Evolutionary conservation across 92 coral and sea anemone genomes (phyloP).

Genomic region (Phenganax subtilis): DNA sequence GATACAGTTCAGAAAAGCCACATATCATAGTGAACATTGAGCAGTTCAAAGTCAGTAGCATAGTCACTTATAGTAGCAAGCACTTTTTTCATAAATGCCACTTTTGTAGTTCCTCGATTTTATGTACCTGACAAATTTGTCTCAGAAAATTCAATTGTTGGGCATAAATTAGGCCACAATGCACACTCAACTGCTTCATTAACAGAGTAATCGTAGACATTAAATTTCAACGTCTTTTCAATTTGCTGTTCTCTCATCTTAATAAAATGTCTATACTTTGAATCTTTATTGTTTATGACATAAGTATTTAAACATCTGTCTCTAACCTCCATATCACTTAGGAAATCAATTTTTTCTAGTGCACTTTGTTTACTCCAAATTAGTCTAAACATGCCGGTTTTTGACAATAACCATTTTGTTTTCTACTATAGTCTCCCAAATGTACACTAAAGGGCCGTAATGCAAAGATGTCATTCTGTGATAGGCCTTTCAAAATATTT

Average conservation of each 20-base stretch:
- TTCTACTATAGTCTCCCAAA: constrained; percentile 12
- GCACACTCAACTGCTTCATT: no score
- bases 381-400: neutral
- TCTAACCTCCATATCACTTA: neutral
- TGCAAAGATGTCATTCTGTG: neutral
- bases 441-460: constrained; percentile 36
- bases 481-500: neutral
- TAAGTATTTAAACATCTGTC: neutral
- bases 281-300: neutral
- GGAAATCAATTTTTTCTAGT: neutral
- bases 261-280: neutral
- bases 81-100: constrained; percentile 1
- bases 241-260: neutral
- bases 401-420: constrained; percentile 37
- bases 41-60: neutral
- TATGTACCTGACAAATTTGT: constrained; percentile 30
- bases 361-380: neutral
- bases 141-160: constrained; percentile 47
- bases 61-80: neutral
- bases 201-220: neutral
- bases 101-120: constrained; percentile 9
- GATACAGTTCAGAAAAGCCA: no score
- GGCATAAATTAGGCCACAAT: neutral
- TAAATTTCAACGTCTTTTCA: neutral
- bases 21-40: no score